A percentile compares a stretch with the other conserved stretches of the same genome.
phyloP scores from a whole-genome alignment of 2,888 invertebrate genomes.

The Biston betularia region DNA sequence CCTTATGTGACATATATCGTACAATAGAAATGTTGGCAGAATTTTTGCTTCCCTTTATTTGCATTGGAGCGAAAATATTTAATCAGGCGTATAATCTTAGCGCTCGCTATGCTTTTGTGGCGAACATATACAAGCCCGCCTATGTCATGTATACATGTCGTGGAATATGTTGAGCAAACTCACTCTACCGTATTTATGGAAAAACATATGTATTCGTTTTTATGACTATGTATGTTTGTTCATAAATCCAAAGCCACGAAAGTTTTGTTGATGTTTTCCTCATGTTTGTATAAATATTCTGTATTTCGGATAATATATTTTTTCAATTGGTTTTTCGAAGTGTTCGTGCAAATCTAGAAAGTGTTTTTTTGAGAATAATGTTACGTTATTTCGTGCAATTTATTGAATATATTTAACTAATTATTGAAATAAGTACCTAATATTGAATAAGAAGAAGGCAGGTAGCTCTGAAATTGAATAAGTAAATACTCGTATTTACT shows the following conservation, averaged over 20 bases:
- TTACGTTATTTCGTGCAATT: not conserved
- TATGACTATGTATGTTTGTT: conserved; percentile 20
- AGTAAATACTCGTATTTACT: conserved; percentile 23
- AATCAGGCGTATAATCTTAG: conserved; percentile 84
- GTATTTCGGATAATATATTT: not conserved
- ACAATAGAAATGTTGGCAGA: conserved; percentile 65
- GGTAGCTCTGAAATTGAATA: conserved; percentile 3
- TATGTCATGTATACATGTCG: conserved; percentile 43
- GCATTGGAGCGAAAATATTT: conserved; percentile 84
- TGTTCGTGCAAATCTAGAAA: conserved; percentile 1
- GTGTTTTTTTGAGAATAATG: not conserved
- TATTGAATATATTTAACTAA: too few species aligned
- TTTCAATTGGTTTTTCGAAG: conserved; percentile 7
- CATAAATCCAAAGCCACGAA: conserved; percentile 30
- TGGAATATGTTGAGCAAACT: conserved; percentile 36
- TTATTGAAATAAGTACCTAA: too few species aligned
- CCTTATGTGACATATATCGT: conserved; percentile 52
- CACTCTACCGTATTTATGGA: conserved; percentile 31
- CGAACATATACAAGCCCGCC: conserved; percentile 62
- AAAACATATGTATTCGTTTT: conserved; percentile 21
- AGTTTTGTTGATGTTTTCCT: conserved; percentile 30
- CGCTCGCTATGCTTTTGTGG: conserved; percentile 75
- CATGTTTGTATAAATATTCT: conserved; percentile 17
- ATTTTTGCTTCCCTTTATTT: conserved; percentile 75
- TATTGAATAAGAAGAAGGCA: not conserved